A percentile compares a stretch with the other conserved stretches of the same genome.
Evolutionary conservation across 2,888 invertebrate genomes (phyloP).

Genomic region (Ypsolopha sequella): DNA sequence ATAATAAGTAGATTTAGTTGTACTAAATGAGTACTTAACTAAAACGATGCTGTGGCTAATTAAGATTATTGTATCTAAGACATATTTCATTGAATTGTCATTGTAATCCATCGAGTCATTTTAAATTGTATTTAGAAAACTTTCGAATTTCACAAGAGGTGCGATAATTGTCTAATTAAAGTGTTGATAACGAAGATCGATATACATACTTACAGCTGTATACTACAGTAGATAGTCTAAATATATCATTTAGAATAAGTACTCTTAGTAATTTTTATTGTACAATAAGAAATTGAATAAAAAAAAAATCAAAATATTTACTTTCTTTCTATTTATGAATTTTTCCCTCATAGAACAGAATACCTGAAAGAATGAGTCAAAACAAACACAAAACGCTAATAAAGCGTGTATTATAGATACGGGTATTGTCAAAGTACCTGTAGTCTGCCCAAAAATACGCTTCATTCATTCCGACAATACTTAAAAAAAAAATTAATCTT

Average conservation of each 20-base stretch:
- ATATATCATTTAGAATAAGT: constrained; percentile 35
- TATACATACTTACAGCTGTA: constrained; percentile 22
- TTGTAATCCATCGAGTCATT: too few relatives aligned
- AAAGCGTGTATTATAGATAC: too few relatives aligned
- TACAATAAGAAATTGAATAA: constrained; percentile 33
- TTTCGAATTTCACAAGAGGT: constrained; percentile 33
- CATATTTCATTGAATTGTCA: too few relatives aligned
- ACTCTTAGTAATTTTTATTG: constrained; percentile 57
- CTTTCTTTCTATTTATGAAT: constrained; percentile 4
- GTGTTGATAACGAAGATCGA: neutral
- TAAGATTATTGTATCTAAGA: neutral
- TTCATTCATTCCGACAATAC: too few relatives aligned
- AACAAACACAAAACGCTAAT: too few relatives aligned
- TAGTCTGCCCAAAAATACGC: too few relatives aligned
- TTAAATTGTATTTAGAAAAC: constrained; percentile 13
- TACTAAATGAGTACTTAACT: constrained; percentile 14
- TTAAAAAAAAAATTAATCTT: too few relatives aligned
- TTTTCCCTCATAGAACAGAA: too few relatives aligned
- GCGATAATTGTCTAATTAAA: constrained; percentile 1
- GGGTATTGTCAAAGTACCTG: too few relatives aligned
- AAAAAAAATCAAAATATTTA: constrained; percentile 17
- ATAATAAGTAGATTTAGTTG: constrained; percentile 24
- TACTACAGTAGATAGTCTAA: constrained; percentile 40
- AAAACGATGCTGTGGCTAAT: neutral
- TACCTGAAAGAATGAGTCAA: too few relatives aligned